Evolutionary conservation across 1,140 invertebrate species (phyloP), one percentile per base, ranked within the genome.

Genomic region (Sweltsa coloradensis): DNA sequence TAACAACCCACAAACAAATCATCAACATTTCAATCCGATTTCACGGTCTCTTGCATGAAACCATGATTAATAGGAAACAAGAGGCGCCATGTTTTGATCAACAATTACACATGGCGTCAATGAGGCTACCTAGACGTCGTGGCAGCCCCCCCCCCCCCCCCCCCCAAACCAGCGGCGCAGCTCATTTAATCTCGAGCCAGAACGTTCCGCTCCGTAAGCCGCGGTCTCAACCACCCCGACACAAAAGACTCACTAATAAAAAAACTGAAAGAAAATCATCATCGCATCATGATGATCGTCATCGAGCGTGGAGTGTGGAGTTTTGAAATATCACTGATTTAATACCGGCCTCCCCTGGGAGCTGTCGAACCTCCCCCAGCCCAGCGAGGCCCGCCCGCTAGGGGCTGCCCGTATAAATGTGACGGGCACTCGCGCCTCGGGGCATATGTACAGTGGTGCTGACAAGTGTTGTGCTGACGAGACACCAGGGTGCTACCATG

Each of bases 241-340:
- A 40, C 21, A 40, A 40, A 13, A 40, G 16, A 40, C 3, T 40
- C 11, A 19, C 21, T 22, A 40, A 21, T 40, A 13, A 19, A 40
- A 40, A 23, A 40, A 40, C n/a, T 40, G 14, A 40, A 40, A 19
- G 24, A 13, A 19, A 22, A 19, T 19, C 37, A 40, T 40, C 37
- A 40, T 40, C 14, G 37, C 37, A 7, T 40, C 37, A 19, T 40
- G 19, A 21, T 16, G 19, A 5, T 40, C 18, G 24, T 40, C 37
- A 19, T 40, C 18, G 24, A n/a, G 19, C 16, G 37, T 40, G 24
- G 18, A 19, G 6, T 19, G 37, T 40, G 19, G 19, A 40, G 24
- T 19, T 40, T 40, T 40, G 37, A 40, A 40, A 40, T 40, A 40
- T 23, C 37, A 40, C 37, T 40, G 16, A 40, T 40, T 40, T 40